Conservation (phyloP, 2,888 invertebrate genomes). For the Coremacera marginata region DNA sequence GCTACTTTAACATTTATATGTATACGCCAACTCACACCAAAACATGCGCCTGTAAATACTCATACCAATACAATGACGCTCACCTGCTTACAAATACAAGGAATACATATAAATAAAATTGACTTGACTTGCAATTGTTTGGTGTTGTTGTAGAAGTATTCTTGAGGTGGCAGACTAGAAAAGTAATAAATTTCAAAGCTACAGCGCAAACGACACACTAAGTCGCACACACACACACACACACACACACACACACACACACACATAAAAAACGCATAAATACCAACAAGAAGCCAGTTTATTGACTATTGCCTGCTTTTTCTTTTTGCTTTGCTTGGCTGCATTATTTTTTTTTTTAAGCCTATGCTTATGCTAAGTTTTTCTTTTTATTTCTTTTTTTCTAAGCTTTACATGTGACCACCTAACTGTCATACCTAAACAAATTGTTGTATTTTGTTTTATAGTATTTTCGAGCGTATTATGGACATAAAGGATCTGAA, state of each 20-base stretch:
- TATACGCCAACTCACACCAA: not conserved
- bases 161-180: conserved; percentile 18
- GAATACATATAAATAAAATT: conserved; percentile 8
- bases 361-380: not conserved
- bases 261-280: not conserved
- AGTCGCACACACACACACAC: not conserved
- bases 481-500: too few relatives aligned
- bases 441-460: too few relatives aligned
- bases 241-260: not conserved
- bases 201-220: not conserved
- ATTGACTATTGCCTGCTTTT: not conserved
- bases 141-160: not conserved
- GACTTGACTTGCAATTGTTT: conserved; percentile 8
- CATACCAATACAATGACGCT: too few relatives aligned
- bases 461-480: too few relatives aligned
- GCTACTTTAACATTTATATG: conserved; percentile 9
- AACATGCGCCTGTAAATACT: too few relatives aligned
- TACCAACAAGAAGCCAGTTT: not conserved
- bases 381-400: not conserved
- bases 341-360: not conserved
- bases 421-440: too few relatives aligned
- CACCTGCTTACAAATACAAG: not conserved
- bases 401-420: too few relatives aligned
- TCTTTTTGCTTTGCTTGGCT: not conserved
- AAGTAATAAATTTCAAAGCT: conserved; percentile 9